A percentile compares a stretch with the other conserved stretches of the same genome.
phyloP scores from a whole-genome alignment of 2,888 invertebrate genomes.

The Drosophila merina region DNA sequence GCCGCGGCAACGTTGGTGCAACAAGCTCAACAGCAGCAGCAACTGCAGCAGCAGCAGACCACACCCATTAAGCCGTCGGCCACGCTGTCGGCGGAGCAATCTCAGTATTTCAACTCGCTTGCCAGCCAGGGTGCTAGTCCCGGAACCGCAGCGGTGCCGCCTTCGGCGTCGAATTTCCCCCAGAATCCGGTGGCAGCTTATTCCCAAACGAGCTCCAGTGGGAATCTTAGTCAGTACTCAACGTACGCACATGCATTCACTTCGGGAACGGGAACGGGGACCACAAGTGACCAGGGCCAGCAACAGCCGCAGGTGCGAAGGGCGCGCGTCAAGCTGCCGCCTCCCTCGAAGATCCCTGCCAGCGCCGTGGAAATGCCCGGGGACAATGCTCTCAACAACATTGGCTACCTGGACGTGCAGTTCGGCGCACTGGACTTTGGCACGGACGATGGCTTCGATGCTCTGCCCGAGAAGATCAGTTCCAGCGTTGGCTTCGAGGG shows the following conservation, averaged over 20 bases:
- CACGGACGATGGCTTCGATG: slow-evolving; percentile 84
- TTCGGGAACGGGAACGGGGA: slow-evolving; percentile 46
- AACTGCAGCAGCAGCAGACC: slow-evolving; percentile 84
- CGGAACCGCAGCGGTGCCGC: slow-evolving; percentile 54
- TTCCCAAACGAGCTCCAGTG: slow-evolving; percentile 41
- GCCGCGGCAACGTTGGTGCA: slow-evolving; percentile 80
- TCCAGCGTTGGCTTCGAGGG: slow-evolving; percentile 80
- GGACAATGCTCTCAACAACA: slow-evolving; percentile 88
- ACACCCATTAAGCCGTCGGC: slow-evolving; percentile 86
- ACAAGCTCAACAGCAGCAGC: slow-evolving; percentile 82
- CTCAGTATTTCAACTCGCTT: slow-evolving; percentile 86
- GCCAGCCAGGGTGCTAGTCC: slow-evolving; percentile 80
- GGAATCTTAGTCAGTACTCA: slow-evolving; percentile 77
- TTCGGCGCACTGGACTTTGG: slow-evolving; percentile 95
- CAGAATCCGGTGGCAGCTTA: slow-evolving; percentile 51
- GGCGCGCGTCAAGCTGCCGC: slow-evolving; percentile 90
- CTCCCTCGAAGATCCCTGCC: slow-evolving; percentile 96
- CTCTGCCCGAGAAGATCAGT: slow-evolving; percentile 83
- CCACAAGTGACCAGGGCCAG: slow-evolving; percentile 53
- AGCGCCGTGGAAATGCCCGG: slow-evolving; percentile 99
- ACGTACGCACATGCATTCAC: slow-evolving; percentile 83
- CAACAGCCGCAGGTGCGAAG: slow-evolving; percentile 84
- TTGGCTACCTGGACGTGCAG: slow-evolving; percentile 94
- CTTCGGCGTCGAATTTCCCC: slow-evolving; percentile 53
- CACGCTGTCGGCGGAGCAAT: slow-evolving; percentile 87